Percentiles rank a stretch among this genome's conserved stretches.
Conservation (phyloP, 2,113 vertebrate genomes). For the Bubo bubo region DNA sequence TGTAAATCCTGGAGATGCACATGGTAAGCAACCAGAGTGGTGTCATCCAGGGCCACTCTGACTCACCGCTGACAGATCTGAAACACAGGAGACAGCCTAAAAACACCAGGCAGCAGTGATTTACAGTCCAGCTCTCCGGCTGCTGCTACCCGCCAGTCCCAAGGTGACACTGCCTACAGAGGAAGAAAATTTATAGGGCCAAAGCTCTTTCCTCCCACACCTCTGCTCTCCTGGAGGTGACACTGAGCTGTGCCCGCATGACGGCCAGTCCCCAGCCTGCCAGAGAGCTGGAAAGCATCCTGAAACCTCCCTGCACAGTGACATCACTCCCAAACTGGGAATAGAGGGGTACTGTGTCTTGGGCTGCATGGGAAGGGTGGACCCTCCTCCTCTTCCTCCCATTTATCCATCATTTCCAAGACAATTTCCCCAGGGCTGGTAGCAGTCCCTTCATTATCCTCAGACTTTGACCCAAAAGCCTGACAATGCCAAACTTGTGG, state of each 20-base stretch:
- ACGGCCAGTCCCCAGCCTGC: no score
- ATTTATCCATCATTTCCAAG: not conserved
- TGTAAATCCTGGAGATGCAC: not conserved
- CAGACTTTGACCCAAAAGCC: not conserved
- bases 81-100: not conserved
- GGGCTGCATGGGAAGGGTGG: not conserved
- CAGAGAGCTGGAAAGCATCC: not conserved
- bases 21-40: not conserved
- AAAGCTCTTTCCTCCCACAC: not conserved
- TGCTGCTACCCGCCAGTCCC: not conserved
- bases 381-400: not conserved
- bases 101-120: rapidly evolving
- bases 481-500: not conserved
- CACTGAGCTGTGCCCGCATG: rapidly evolving
- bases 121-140: not conserved
- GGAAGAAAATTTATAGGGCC: not conserved
- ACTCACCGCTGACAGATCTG: not conserved
- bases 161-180: rapidly evolving
- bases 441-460: not conserved
- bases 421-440: not conserved
- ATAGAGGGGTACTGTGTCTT: not conserved
- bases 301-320: rapidly evolving
- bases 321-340: not conserved
- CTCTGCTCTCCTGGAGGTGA: not conserved
- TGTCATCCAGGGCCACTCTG: not conserved